Evolutionary conservation across 2,797 vertebrate genomes (phyloP), one percentile per base, ranked within the genome.

Genomic region (Pogonophryne albipinna): DNA sequence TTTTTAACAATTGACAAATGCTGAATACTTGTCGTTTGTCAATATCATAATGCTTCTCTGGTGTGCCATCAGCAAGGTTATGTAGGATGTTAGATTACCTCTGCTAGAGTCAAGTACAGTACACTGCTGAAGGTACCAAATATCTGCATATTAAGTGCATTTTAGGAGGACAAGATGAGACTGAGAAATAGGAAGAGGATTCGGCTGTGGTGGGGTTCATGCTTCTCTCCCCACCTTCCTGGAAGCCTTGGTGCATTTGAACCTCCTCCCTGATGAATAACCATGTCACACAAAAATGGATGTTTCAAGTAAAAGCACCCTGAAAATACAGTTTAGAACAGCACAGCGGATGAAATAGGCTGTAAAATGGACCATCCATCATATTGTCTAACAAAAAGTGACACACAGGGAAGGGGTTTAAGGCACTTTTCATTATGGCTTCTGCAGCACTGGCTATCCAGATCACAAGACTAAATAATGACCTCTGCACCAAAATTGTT

Each of bases 341-440:
- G 87, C 91, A 90, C 88, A 93, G 94, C 74, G 84, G 91, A 93
- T 93, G 90, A 93, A 94, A 94, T 93, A 91, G 92, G 83, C 89
- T 94, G 89, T 89, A 94, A 92, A 95, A 96, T 92, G 84, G 82
- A 93, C 87, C 80, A 96, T 96, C 94, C 85, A 94, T 96, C 95
- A 96, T 82, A 83, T 85, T 90, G 85, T 92, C 91, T 92, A 86
- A 92, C 80, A 80, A 87, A 93, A 90, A 92, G 79, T 92, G 92
- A 91, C 89, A 89, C 79, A 78, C 76, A 72, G 87, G 86, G 83
- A 90, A 83, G 76, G 87, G 82, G 83, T 92, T 93, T 90, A 84
- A 89, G 87, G 87, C 87, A 80, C 84, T 88, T 95, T 94, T 94
- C 89, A 93, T 94, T 93, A 93, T 27, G 89, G 78, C 88, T 75